These are phyloP conservation scores for Borostomias antarcticus DNA, from an alignment of 2,797 vertebrate genomes.

Conservation along the genomic window DNA sequence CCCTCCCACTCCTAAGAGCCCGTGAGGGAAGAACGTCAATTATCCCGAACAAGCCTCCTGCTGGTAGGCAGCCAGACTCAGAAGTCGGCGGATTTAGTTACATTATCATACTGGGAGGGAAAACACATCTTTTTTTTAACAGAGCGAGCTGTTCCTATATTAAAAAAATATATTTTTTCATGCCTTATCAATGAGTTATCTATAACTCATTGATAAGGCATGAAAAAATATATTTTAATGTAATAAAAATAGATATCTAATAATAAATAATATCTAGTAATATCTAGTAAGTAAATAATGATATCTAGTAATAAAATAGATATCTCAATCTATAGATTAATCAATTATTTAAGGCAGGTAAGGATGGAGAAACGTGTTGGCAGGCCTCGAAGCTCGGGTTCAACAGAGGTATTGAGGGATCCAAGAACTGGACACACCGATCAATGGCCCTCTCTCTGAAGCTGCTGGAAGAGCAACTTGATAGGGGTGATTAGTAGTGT, in stretches of 20 bases:
- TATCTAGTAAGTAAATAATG: no score
- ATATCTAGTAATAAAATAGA: no score
- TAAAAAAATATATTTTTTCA: conserved; percentile 65
- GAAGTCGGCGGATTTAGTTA: conserved; percentile 53
- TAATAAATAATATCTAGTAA: no score
- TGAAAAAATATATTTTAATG: no score
- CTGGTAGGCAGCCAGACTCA: conserved; percentile 60
- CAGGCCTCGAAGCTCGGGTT: conserved; percentile 58
- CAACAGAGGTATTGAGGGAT: conserved; percentile 48
- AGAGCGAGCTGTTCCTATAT: conserved; percentile 29
- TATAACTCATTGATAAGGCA: no score
- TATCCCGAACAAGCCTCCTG: conserved; percentile 53
- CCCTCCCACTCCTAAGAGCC: conserved; percentile 25
- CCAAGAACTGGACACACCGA: conserved; percentile 52
- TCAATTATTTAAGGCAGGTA: conserved; percentile 64
- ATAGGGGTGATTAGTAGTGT: conserved; percentile 60
- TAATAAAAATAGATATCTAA: no score
- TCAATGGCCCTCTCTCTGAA: conserved; percentile 51
- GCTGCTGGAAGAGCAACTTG: conserved; percentile 58
- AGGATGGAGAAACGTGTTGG: conserved; percentile 58
- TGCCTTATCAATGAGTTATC: conserved; percentile 63
- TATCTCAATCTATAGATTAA: no score
- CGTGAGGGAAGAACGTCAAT: conserved; percentile 47
- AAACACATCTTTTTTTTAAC: conserved; percentile 34
- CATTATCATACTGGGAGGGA: conserved; percentile 37